A percentile compares a stretch with the other conserved stretches of the same genome.
Evolutionary conservation across 1,140 invertebrate species (phyloP).

Genomic region (Holotrichia oblita): DNA sequence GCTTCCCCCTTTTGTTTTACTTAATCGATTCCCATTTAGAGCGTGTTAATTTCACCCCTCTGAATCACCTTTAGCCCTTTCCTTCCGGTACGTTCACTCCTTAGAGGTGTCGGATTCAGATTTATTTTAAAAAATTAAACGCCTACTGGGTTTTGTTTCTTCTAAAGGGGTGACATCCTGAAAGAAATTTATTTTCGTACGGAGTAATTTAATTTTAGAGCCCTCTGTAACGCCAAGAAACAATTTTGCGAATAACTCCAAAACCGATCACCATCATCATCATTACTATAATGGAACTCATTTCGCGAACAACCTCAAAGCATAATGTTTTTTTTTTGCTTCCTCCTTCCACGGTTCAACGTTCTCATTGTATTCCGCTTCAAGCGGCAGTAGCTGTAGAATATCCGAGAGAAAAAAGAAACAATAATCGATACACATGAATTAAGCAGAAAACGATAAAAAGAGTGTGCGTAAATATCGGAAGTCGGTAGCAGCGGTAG

Average conservation of each 20-base stretch:
- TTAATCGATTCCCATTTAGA: conserved; percentile 16
- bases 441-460: conserved; percentile 9
- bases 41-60: conserved; percentile 7
- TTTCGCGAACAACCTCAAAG: background rate
- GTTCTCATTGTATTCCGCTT: background rate
- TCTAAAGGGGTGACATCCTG: no score
- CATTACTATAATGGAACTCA: conserved; percentile 3
- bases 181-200: no score
- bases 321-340: background rate
- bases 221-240: no score
- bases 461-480: conserved; percentile 1
- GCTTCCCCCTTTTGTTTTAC: conserved; percentile 6
- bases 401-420: background rate
- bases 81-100: background rate
- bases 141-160: background rate
- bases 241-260: no score
- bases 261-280: background rate
- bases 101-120: background rate
- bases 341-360: background rate
- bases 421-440: conserved; percentile 20
- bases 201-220: no score
- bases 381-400: background rate
- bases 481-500: background rate
- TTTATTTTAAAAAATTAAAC: background rate
- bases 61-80: no score